These are phyloP conservation scores for Mechanitis messenoides DNA, from an alignment of 2,888 invertebrate genomes.

Conservation along the genomic window DNA sequence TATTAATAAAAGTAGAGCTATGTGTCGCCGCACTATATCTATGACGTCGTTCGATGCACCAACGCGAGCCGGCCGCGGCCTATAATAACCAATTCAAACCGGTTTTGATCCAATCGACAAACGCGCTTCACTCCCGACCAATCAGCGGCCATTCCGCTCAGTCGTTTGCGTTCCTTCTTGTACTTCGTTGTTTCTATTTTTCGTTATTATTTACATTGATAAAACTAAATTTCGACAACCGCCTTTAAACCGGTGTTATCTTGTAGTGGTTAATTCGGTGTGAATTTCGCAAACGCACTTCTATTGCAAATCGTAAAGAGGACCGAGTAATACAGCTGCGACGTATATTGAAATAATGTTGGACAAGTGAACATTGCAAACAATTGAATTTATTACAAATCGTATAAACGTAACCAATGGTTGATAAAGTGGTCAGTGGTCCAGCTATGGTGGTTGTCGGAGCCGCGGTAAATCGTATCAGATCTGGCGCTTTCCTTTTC, in stretches of 20 bases:
- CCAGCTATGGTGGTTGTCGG: conserved; percentile 68
- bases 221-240: conserved; percentile 34
- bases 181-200: conserved; percentile 35
- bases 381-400: conserved; percentile 17
- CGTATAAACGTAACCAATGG: conserved; percentile 56
- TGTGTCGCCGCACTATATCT: conserved; percentile 51
- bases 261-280: conserved; percentile 20
- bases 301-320: conserved; percentile 10
- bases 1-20: conserved; percentile 31
- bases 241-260: conserved; percentile 43
- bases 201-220: conserved; percentile 42
- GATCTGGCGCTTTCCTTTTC: conserved; percentile 67
- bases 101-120: conserved; percentile 64
- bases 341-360: conserved; percentile 53
- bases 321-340: conserved; percentile 9
- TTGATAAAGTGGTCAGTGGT: conserved; percentile 54
- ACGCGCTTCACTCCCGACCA: conserved; percentile 62
- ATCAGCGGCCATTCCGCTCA: conserved; percentile 60
- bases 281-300: conserved; percentile 16
- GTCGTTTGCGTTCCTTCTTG: conserved; percentile 51
- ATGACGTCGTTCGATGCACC: conserved; percentile 52
- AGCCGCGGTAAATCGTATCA: conserved; percentile 52
- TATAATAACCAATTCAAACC: conserved; percentile 65
- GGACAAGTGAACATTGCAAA: conserved; percentile 57
- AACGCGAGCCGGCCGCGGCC: conserved; percentile 65